Evolutionary conservation across 2,888 invertebrate genomes (phyloP).

Genomic region (Lampropteryx suffumata): DNA sequence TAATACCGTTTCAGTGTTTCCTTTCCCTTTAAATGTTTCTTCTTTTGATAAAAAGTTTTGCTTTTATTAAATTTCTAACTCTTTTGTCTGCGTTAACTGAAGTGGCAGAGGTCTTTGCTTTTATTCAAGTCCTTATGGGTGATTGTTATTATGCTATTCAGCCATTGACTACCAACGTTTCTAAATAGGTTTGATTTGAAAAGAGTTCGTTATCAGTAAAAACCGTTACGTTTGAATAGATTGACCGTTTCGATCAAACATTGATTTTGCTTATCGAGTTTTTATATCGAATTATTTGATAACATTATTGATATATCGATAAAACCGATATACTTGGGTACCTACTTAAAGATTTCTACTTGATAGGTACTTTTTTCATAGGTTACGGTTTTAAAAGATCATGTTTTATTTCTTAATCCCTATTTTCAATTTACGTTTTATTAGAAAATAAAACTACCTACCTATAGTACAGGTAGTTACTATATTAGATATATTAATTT

Average conservation of each 20-base stretch:
- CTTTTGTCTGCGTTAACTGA: conserved; percentile 5
- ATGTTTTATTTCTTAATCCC: no score
- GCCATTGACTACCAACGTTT: conserved; percentile 19
- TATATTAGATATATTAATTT: no score
- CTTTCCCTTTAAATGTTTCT: no score
- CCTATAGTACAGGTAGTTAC: no score
- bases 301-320: no score
- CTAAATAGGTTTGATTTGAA: conserved; percentile 23
- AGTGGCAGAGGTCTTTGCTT: neutral
- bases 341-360: no score
- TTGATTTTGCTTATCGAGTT: conserved; percentile 30
- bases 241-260: conserved; percentile 29
- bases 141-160: conserved; percentile 16
- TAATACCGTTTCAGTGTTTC: neutral
- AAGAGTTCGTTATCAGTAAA: conserved; percentile 27
- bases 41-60: no score
- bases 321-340: neutral
- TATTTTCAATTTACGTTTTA: no score
- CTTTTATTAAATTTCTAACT: conserved; percentile 4
- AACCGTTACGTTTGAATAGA: conserved; percentile 37
- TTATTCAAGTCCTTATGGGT: conserved; percentile 10
- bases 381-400: no score
- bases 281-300: conserved; percentile 27
- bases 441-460: no score
- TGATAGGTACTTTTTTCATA: no score